phyloP scores from a whole-genome alignment of 2,113 vertebrate genomes.

The Pollimyrus isidori region DNA sequence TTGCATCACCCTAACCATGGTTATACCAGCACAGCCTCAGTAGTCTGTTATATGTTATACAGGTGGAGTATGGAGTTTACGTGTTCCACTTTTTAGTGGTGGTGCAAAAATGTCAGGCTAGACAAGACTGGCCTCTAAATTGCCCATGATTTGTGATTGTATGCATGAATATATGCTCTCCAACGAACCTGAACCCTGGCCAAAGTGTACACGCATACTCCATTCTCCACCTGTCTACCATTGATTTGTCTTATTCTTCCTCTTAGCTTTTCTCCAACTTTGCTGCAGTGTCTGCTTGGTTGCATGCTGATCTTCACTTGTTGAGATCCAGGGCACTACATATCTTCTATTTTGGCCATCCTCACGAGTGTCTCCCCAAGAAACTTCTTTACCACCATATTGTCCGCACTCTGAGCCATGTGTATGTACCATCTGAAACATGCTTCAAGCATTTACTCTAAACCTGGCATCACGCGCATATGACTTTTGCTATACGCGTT shows the following conservation, averaged over 20 bases:
- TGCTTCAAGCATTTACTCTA: not conserved
- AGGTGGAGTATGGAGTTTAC: not conserved
- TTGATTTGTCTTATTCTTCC: not conserved
- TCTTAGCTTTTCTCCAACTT: not conserved
- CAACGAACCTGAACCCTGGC: no score
- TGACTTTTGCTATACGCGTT: not conserved
- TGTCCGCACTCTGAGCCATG: not conserved
- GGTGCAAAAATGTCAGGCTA: not conserved
- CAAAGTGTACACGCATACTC: not conserved
- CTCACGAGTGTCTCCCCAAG: not conserved
- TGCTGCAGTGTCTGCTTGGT: not conserved
- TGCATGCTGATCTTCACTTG: not conserved
- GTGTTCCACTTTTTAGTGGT: not conserved
- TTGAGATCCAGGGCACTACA: not conserved
- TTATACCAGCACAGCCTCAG: not conserved
- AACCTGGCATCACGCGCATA: not conserved
- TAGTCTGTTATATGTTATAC: not conserved
- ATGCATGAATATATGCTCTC: not conserved
- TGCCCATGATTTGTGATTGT: not conserved
- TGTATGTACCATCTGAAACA: not conserved
- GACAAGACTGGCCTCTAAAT: not conserved
- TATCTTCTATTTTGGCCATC: not conserved
- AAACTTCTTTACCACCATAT: not conserved
- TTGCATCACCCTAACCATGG: not conserved
- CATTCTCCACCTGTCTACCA: not conserved